A percentile compares a stretch with the other conserved stretches of the same genome.
These are phyloP conservation scores for Phyto melanocephala DNA, from an alignment of 2,888 invertebrate species.

Conservation along the genomic window DNA sequence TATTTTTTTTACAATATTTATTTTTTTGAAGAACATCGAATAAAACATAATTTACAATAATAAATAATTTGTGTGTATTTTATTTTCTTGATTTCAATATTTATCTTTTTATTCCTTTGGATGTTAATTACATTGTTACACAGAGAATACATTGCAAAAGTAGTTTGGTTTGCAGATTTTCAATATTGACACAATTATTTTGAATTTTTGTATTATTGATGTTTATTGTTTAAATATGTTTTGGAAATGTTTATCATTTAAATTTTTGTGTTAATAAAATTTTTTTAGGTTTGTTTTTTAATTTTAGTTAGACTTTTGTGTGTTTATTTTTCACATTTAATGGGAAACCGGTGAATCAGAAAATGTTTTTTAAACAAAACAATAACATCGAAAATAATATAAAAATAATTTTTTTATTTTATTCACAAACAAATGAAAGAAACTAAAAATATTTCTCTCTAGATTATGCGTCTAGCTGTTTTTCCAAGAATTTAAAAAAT, in stretches of 20 bases:
- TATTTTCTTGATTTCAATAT: slow-evolving; percentile 26
- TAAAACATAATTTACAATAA: slow-evolving; percentile 64
- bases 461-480: slow-evolving; percentile 36
- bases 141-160: slow-evolving; percentile 13
- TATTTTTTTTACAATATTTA: slow-evolving; percentile 61
- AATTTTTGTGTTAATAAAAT: not conserved
- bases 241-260: slow-evolving; percentile 7
- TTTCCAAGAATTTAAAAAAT: slow-evolving; percentile 35
- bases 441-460: not conserved
- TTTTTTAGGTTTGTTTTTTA: not conserved
- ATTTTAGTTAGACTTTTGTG: slow-evolving; percentile 4
- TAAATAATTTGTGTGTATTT: slow-evolving; percentile 49
- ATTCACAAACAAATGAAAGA: slow-evolving; percentile 9
- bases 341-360: slow-evolving; percentile 35
- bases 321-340: not conserved
- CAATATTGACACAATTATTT: slow-evolving; percentile 34
- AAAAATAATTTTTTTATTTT: not conserved
- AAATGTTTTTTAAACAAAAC: not conserved
- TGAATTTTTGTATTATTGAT: slow-evolving; percentile 20
- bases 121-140: slow-evolving; percentile 41
- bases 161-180: slow-evolving; percentile 11
- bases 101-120: slow-evolving; percentile 23
- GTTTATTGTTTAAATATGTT: slow-evolving; percentile 40
- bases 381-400: not conserved
- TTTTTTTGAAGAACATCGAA: slow-evolving; percentile 62